These are phyloP conservation scores for Caenorhabditis briggsae DNA, from an alignment of 1,140 invertebrate species.

Conservation along the genomic window DNA sequence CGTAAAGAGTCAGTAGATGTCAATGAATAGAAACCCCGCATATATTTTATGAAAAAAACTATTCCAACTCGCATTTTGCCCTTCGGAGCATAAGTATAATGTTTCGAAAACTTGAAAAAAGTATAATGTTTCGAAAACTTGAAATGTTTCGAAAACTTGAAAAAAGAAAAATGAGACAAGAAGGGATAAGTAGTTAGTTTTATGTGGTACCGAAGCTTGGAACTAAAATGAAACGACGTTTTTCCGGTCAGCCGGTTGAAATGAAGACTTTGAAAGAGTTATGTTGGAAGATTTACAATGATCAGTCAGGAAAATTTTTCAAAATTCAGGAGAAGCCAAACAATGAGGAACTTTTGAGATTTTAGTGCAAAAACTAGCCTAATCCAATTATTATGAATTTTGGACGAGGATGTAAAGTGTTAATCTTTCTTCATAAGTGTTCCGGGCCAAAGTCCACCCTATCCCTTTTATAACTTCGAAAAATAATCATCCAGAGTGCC, in stretches of 20 bases:
- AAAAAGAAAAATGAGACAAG: constrained; percentile 7
- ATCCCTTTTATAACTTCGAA: no score
- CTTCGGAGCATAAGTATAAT: background rate
- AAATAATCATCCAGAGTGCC: no score
- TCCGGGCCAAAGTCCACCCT: no score
- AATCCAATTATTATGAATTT: no score
- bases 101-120: constrained; percentile 18
- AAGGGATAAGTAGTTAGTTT: constrained; percentile 30
- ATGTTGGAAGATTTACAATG: background rate
- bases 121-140: background rate
- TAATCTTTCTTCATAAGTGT: no score
- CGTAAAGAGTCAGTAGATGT: background rate
- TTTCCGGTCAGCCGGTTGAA: background rate
- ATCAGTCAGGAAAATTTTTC: background rate
- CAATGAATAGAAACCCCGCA: background rate
- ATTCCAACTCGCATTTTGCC: background rate
- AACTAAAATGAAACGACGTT: background rate
- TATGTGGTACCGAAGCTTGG: constrained; percentile 23
- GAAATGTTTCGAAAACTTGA: no score
- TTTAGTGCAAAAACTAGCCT: no score
- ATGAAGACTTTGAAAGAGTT: background rate
- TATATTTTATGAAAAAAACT: constrained; percentile 21
- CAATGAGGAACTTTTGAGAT: background rate
- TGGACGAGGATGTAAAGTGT: no score
- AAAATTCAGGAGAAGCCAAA: background rate